Conservation (phyloP, 2,888 invertebrate genomes). For the Aspidiotus destructor region DNA sequence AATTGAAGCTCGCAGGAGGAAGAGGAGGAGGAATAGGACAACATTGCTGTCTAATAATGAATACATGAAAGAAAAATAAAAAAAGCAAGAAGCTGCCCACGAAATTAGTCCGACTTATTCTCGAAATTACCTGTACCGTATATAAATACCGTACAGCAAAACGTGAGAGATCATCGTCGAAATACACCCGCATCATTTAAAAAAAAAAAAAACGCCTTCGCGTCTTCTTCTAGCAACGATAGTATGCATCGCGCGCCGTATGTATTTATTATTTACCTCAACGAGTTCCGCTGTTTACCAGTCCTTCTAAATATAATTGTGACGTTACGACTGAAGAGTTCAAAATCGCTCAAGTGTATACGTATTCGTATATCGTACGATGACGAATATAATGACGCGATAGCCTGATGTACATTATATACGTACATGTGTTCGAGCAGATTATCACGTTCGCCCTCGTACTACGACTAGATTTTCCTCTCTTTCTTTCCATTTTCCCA, state of each 20-base stretch:
- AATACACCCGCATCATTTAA: not conserved
- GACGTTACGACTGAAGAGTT: constrained; percentile 16
- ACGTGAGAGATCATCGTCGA: not conserved
- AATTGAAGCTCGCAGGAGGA: too few species aligned
- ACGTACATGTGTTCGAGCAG: too few species aligned
- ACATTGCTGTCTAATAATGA: too few species aligned
- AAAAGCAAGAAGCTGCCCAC: not conserved
- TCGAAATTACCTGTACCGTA: not conserved
- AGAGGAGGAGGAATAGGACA: too few species aligned
- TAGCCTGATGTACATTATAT: too few species aligned
- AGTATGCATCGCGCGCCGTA: not conserved
- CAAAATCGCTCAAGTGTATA: not conserved
- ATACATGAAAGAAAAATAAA: not conserved
- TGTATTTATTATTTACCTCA: constrained; percentile 12
- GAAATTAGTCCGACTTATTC: not conserved
- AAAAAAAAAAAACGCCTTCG: too few species aligned
- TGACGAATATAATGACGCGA: too few species aligned
- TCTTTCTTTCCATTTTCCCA: too few species aligned
- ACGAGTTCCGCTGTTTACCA: constrained; percentile 19
- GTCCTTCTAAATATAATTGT: constrained; percentile 27
- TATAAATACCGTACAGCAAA: not conserved
- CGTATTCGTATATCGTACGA: not conserved
- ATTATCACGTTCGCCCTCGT: too few species aligned
- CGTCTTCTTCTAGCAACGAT: not conserved
- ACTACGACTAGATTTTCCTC: too few species aligned